Evolutionary conservation across 1,140 invertebrate genomes (phyloP), one percentile per base, ranked within the genome.

Genomic region (Drosophila sucinea): DNA sequence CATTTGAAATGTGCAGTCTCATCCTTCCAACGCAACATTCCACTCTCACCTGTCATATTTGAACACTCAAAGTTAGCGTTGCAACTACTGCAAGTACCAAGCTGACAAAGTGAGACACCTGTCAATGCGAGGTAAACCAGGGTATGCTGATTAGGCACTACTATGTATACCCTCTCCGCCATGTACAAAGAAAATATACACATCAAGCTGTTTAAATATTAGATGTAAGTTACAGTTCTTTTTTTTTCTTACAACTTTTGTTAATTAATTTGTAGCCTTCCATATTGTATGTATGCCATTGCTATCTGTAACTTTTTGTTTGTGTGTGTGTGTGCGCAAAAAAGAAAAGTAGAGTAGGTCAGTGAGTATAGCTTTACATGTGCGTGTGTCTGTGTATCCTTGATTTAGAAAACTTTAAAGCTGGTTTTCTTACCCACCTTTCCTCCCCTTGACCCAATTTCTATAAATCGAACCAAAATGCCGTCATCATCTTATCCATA

Each of bases 321-420:
- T 55, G 35, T 30, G 29, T 35, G 32, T 54, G 62, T 41, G 70
- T 54, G 71, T 47, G 72, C 32, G 33, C 1, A 30, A 32, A 29
- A 10, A 8, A 5, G 25, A 17, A 33, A 69, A 63, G 65, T 76
- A 68, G 60, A 76, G 73, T 76, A 76, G 73, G 73, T 76, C 73
- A 76, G 73, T 76, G 58, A 76, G 73, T 76, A 75, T 75, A 69
- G 54, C 6, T 10, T 47, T 47, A 7, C 17, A 47, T 47, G 17
- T 6, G 2, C 7, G 44, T 51, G 23, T 47, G 6, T n/a, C 2
- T 7, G 44, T 40, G 64, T 60, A 76, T 76, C 73, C 73, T 76
- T 76, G 60, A 77, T 63, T 55, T 69, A 23, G 11, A 32, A 40
- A 44, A 60, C 65, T 62, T 69, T 63, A 69, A 63, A 69, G 66